Evolutionary conservation across 2,113 vertebrate genomes (phyloP), one percentile per base, ranked within the genome.

Genomic region (Fulica atra): DNA sequence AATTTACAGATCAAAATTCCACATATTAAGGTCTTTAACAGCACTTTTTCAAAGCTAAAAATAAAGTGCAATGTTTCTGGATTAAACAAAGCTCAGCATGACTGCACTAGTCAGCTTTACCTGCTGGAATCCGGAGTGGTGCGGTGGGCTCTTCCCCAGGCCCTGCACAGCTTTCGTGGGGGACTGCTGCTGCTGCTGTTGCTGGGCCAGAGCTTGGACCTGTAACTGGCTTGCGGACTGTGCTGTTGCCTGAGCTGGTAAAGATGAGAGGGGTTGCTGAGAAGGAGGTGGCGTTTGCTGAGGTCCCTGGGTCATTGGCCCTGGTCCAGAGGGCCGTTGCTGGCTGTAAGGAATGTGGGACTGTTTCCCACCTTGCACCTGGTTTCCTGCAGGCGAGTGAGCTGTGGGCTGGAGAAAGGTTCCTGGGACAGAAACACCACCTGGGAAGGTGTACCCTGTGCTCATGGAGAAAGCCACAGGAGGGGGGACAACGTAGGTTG

Each of bases 321-420:
- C 99, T 88, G 98, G 99, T 96, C 98, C 99, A 0, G 99, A 99
- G 93, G 99, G 99, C 97, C 99, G 98, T 97, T 99, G 99, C 98
- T 99, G 99, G 97, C 99, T 99, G 97, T 99, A 99, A 97, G 99
- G 99, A 98, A 99, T 99, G 99, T 99, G 99, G 93, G 99, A 99
- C 86, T 98, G 99, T 97, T 99, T 99, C 95, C 99, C 99, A 86
- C 98, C 97, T 98, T 99, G 98, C 96, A 98, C 98, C 97, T 99
- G 98, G 89, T 97, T 97, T 96, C 98, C 98, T 82, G 98, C 97
- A 98, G 99, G 98, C 3, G 98, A 97, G 97, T 99, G 99, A 97
- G 99, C 97, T 74, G 99, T 96, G 78, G 98, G 96, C 97, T 99
- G 99, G 63, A 99, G 98, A 97, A 99, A 99, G 71, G 99, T 98